phyloP scores from a whole-genome alignment of 2,797 vertebrate genomes.

The Sebastes baramenuke region DNA sequence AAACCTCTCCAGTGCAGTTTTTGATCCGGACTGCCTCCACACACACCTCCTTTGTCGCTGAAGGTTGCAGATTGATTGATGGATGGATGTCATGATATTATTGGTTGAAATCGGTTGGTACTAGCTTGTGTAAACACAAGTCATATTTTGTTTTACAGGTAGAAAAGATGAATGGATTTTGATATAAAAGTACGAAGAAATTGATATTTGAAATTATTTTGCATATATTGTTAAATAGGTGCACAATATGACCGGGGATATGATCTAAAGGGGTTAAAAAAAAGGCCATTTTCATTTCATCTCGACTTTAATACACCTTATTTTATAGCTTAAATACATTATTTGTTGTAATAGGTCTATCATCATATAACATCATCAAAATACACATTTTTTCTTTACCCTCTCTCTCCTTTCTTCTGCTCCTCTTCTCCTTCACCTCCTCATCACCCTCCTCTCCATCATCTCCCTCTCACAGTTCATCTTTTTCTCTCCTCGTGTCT shows the following conservation, averaged over 20 bases:
- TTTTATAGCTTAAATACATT: neutral
- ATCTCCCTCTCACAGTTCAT: conserved; percentile 37
- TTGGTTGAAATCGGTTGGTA: neutral
- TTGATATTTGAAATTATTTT: neutral
- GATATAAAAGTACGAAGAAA: neutral
- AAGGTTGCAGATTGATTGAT: neutral
- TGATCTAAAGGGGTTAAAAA: neutral
- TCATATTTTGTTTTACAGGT: neutral
- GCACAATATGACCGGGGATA: neutral
- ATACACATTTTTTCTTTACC: neutral
- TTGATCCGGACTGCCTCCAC: no score
- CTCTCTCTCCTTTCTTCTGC: neutral
- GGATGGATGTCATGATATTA: neutral
- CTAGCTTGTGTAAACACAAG: neutral
- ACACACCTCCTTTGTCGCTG: no score
- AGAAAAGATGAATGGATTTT: neutral
- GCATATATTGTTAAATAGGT: neutral
- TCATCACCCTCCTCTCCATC: conserved; percentile 42
- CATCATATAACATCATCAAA: neutral
- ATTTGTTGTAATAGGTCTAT: neutral
- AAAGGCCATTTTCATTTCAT: neutral
- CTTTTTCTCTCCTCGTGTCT: conserved; percentile 39
- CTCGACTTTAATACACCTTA: neutral
- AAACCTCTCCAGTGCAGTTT: no score
- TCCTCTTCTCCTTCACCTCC: conserved; percentile 33